A percentile compares a stretch with the other conserved stretches of the same genome.
Evolutionary conservation across 2,797 vertebrate species (phyloP).

Genomic region (Pteronotus mesoamericanus): DNA sequence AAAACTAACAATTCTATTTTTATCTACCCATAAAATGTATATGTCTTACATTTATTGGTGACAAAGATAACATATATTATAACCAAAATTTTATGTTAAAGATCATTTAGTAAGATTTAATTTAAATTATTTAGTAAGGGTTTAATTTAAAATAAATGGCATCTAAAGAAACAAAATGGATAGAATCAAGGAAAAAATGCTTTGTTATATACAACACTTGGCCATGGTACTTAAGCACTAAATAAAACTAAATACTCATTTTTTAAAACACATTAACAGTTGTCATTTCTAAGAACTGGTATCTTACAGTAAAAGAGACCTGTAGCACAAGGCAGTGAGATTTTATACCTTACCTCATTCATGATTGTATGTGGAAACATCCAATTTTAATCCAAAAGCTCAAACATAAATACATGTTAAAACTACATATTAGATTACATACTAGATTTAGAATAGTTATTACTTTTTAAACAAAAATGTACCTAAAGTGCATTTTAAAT

Average conservation of each 20-base stretch:
- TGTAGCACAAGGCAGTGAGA: neutral
- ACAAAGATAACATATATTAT: neutral
- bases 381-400: neutral
- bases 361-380: neutral
- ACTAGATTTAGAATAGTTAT: neutral
- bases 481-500: neutral
- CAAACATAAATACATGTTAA: neutral
- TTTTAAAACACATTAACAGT: neutral
- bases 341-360: neutral
- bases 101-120: neutral
- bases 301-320: neutral
- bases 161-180: neutral
- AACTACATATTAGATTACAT: neutral
- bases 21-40: neutral
- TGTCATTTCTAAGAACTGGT: neutral
- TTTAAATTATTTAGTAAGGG: no score
- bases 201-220: neutral
- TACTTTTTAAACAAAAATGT: neutral
- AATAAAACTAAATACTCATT: neutral
- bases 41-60: neutral
- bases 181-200: neutral
- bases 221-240: neutral
- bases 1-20: neutral
- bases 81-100: neutral
- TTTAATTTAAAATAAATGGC: neutral